Conservation (phyloP, 2,797 vertebrate species). For the Oreortyx pictus region DNA sequence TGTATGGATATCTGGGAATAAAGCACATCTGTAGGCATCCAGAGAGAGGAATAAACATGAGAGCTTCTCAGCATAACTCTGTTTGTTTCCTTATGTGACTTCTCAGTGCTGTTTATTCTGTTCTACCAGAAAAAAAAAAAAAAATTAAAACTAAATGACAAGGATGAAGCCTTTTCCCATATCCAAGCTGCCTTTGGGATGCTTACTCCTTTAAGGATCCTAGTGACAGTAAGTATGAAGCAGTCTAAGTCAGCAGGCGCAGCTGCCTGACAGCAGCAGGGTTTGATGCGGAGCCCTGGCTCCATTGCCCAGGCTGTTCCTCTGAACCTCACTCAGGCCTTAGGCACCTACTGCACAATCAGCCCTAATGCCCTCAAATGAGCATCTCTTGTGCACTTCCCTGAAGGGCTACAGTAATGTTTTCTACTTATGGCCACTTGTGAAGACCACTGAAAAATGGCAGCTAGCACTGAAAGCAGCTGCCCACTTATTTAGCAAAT, state of each 20-base stretch:
- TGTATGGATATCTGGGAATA: not conserved
- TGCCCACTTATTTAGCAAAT: slow-evolving; percentile 55
- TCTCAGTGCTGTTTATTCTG: not conserved
- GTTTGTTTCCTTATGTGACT: not conserved
- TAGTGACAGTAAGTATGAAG: not conserved
- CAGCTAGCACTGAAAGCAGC: slow-evolving; percentile 37
- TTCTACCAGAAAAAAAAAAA: not conserved
- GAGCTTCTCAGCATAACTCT: not conserved
- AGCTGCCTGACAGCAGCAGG: fast-evolving
- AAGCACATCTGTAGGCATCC: not conserved
- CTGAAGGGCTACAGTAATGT: slow-evolving; percentile 36
- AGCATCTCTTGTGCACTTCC: slow-evolving; percentile 30
- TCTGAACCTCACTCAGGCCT: not conserved
- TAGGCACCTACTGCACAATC: not conserved
- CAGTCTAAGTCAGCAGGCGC: not conserved
- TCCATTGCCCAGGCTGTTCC: not conserved
- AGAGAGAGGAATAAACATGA: not conserved
- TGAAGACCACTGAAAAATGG: slow-evolving; percentile 60
- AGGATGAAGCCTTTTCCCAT: not conserved
- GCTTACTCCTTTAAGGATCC: not conserved
- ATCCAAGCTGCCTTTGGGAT: not conserved
- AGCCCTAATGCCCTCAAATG: slow-evolving; percentile 23
- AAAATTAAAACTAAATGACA: not conserved
- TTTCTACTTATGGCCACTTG: slow-evolving; percentile 33
- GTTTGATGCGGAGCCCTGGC: not conserved